phyloP scores from a whole-genome alignment of 2,888 invertebrate genomes.

The Stegophylla sp. region DNA sequence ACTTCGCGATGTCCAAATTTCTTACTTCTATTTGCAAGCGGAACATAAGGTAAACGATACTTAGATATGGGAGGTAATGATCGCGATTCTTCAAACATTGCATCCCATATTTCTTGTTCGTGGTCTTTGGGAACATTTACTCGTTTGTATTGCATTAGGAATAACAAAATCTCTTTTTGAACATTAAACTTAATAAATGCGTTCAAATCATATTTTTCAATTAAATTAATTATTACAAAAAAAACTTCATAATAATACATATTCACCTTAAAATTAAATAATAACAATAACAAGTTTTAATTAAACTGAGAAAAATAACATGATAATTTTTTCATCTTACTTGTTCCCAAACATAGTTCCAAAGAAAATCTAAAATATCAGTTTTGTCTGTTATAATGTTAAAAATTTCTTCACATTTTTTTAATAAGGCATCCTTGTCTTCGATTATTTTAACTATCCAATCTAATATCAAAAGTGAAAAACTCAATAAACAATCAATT shows the following conservation, averaged over 20 bases:
- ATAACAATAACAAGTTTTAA: slow-evolving; percentile 27
- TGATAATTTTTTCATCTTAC: slow-evolving; percentile 18
- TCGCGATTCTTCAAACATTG: slow-evolving; percentile 65
- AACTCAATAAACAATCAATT: slow-evolving; percentile 61
- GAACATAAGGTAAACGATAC: slow-evolving; percentile 66
- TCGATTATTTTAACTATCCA: slow-evolving; percentile 59
- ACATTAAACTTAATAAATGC: slow-evolving; percentile 64
- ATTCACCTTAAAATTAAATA: slow-evolving; percentile 65
- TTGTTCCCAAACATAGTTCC: slow-evolving; percentile 60
- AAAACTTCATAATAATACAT: slow-evolving; percentile 69
- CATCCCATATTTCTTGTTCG: slow-evolving; percentile 67
- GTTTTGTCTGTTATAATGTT: slow-evolving; percentile 57
- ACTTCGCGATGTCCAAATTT: slow-evolving; percentile 63
- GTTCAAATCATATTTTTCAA: slow-evolving; percentile 63
- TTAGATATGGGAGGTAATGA: slow-evolving; percentile 66
- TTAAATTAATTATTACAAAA: slow-evolving; percentile 65
- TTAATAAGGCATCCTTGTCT: slow-evolving; percentile 59
- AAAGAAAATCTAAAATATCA: slow-evolving; percentile 54
- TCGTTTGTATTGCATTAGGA: slow-evolving; percentile 52
- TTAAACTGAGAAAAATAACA: background rate
- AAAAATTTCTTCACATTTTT: slow-evolving; percentile 60
- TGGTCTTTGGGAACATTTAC: slow-evolving; percentile 65
- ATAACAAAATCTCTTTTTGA: slow-evolving; percentile 55
- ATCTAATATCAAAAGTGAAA: slow-evolving; percentile 25
- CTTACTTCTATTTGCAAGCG: slow-evolving; percentile 46